Evolutionary conservation across 2,113 vertebrate genomes (phyloP).

Genomic region (Lontra canadensis): DNA sequence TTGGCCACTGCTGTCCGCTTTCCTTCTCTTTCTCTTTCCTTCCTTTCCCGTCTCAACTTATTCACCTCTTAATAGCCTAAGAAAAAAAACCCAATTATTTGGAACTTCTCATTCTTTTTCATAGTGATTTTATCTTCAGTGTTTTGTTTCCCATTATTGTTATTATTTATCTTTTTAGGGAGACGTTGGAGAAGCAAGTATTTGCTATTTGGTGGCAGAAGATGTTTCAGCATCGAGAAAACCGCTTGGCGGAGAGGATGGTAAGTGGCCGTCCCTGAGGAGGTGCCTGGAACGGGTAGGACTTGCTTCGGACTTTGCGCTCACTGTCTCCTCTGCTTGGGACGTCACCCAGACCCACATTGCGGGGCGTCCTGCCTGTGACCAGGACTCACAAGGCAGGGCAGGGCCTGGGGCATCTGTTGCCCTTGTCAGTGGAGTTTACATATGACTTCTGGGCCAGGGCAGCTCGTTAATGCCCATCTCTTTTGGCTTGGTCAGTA

Average conservation of each 20-base stretch:
- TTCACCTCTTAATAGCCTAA: not conserved
- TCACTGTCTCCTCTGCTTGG: not conserved
- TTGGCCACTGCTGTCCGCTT: not conserved
- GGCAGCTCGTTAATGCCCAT: no score
- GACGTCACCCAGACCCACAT: not conserved
- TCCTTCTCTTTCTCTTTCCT: not conserved
- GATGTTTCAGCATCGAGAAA: constrained; percentile 81
- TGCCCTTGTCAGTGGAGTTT: not conserved
- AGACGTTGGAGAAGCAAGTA: constrained; percentile 75
- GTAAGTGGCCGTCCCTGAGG: constrained; percentile 78
- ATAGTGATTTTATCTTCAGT: not conserved
- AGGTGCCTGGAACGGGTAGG: not conserved
- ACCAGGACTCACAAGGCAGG: not conserved
- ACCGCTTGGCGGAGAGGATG: constrained; percentile 84
- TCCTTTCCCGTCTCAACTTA: not conserved
- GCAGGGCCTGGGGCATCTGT: not conserved
- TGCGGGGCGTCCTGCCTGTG: not conserved
- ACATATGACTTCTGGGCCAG: not conserved
- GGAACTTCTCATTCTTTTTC: not conserved
- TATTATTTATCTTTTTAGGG: constrained; percentile 73
- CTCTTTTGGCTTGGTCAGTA: not conserved
- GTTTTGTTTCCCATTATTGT: not conserved
- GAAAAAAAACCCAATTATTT: not conserved
- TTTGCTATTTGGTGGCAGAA: constrained; percentile 89
- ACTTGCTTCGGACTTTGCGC: not conserved